These are phyloP conservation scores for Rhinichthys klamathensis DNA, from an alignment of 2,113 vertebrate species.

Conservation along the genomic window DNA sequence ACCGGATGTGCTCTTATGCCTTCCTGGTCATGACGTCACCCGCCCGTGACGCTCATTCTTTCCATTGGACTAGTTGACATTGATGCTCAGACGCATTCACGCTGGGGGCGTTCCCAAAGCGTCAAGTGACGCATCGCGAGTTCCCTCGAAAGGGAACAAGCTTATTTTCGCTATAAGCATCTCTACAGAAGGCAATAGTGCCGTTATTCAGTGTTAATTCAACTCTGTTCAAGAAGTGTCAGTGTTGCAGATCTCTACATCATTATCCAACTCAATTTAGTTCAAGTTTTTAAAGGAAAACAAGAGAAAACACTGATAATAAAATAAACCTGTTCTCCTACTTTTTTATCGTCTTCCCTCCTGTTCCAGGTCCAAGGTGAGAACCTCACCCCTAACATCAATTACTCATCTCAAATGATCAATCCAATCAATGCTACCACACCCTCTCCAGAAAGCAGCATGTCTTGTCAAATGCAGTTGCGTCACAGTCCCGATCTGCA, in stretches of 20 bases:
- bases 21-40: no score
- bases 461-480: constrained; percentile 21
- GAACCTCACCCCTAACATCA: not conserved
- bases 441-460: constrained; percentile 14
- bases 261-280: not conserved
- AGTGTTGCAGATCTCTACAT: not conserved
- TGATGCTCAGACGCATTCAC: no score
- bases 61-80: no score
- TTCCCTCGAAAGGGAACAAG: no score
- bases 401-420: constrained; percentile 2
- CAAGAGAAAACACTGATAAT: not conserved
- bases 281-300: not conserved
- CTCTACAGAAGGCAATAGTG: not conserved
- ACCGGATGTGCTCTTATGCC: no score
- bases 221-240: not conserved
- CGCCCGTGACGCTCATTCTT: no score
- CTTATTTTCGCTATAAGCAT: not conserved
- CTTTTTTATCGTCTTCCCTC: not conserved
- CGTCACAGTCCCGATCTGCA: constrained; percentile 20
- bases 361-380: not conserved
- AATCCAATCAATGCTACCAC: constrained; percentile 12
- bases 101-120: no score
- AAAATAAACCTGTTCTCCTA: not conserved
- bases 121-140: no score
- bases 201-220: not conserved